Conservation (phyloP, 2,113 vertebrate species). For the Macaca mulatta region DNA sequence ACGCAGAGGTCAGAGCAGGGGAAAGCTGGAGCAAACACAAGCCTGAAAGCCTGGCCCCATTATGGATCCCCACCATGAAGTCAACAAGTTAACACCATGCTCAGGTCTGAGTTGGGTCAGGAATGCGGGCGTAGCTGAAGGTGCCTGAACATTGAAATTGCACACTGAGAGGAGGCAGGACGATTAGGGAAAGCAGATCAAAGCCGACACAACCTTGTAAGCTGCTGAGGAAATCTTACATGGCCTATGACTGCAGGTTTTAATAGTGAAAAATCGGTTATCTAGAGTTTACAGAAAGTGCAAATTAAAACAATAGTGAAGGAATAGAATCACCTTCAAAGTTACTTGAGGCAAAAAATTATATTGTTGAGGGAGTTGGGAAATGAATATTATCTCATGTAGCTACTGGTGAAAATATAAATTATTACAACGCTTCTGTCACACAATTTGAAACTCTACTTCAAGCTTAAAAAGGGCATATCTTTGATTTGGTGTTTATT, state of each 20-base stretch:
- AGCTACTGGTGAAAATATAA: not conserved
- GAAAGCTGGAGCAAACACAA: too few species aligned
- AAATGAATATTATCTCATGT: not conserved
- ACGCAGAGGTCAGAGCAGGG: not conserved
- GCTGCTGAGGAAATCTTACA: not conserved
- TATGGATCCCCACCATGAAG: fast-evolving
- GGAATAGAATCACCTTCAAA: not conserved
- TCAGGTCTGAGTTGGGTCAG: not conserved
- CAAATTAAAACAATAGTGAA: not conserved
- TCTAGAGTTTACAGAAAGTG: not conserved
- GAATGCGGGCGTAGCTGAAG: not conserved
- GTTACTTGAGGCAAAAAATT: not conserved
- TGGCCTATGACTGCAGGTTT: not conserved
- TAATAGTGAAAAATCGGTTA: not conserved
- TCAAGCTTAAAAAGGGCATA: not conserved
- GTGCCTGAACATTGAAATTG: not conserved
- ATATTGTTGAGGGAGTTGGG: not conserved
- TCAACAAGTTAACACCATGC: too few species aligned
- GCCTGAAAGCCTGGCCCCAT: too few species aligned
- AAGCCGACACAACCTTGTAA: not conserved
- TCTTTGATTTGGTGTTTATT: not conserved
- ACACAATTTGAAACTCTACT: not conserved
- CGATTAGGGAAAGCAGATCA: too few species aligned
- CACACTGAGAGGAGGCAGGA: fast-evolving
- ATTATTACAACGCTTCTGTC: not conserved